Evolutionary conservation across 2,113 vertebrate genomes (phyloP).

Genomic region (Cynocephalus volans): DNA sequence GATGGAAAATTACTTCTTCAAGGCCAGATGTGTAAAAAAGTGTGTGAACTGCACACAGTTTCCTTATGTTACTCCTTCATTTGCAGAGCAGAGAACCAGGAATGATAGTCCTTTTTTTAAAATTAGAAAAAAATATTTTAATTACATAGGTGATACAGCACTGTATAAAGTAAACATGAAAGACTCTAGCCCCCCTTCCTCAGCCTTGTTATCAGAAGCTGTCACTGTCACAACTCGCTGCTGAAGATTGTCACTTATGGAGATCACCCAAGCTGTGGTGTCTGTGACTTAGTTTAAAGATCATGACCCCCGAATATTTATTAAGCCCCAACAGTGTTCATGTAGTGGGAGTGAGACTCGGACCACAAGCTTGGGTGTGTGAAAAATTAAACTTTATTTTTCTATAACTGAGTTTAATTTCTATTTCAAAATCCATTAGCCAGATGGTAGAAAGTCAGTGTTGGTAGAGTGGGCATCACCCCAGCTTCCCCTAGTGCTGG

Average conservation of each 20-base stretch:
- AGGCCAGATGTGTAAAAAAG: not conserved
- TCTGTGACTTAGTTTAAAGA: not conserved
- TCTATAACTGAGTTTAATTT: not conserved
- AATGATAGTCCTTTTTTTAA: not conserved
- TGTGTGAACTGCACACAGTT: not conserved
- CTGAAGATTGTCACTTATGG: not conserved
- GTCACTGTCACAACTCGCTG: not conserved
- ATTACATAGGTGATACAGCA: not conserved
- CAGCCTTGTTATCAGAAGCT: not conserved
- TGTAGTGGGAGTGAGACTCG: not conserved
- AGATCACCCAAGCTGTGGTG: not conserved
- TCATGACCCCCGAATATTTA: not conserved
- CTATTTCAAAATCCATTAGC: constrained; percentile 10
- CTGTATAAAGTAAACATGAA: not conserved
- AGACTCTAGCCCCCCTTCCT: not conserved
- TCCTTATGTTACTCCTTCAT: not conserved
- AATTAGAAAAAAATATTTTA: not conserved
- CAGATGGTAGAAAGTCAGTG: not conserved
- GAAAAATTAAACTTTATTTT: not conserved
- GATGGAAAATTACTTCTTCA: not conserved
- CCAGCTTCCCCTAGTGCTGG: not conserved
- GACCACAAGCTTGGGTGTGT: not conserved
- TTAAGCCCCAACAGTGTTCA: not conserved
- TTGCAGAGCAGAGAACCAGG: not conserved
- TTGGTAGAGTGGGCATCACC: not conserved